Conservation (phyloP, 2,888 invertebrate genomes). For the Pheosia gnoma region DNA sequence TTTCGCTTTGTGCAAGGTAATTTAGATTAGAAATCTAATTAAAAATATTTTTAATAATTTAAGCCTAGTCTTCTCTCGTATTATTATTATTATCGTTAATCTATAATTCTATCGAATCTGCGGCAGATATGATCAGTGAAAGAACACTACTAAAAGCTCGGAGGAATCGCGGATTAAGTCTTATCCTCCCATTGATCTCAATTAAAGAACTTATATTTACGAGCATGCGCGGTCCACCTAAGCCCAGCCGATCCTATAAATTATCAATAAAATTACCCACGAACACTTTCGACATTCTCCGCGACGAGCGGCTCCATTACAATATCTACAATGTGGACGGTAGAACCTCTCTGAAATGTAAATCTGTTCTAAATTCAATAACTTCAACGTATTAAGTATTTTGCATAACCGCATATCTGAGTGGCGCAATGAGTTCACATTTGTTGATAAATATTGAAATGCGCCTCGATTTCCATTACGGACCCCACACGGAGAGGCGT, state of each 20-base stretch:
- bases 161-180: neutral
- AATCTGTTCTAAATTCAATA: conserved; percentile 50
- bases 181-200: neutral
- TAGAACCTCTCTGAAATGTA: conserved; percentile 18
- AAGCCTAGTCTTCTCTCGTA: no score
- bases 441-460: conserved; percentile 75
- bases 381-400: conserved; percentile 44
- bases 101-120: neutral
- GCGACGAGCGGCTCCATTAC: neutral
- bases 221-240: neutral
- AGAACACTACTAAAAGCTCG: neutral
- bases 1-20: no score
- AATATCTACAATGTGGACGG: conserved; percentile 7
- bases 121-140: neutral
- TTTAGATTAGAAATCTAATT: no score
- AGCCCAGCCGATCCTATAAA: neutral
- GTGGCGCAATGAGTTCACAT: conserved; percentile 56
- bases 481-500: conserved; percentile 72
- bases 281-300: conserved; percentile 1
- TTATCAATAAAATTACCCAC: neutral
- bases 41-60: no score
- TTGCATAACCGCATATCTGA: conserved; percentile 60
- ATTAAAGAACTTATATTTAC: neutral
- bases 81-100: neutral
- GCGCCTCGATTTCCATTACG: conserved; percentile 54